Evolutionary conservation across 2,797 vertebrate genomes (phyloP).

Genomic region (Anguilla pacifica): DNA sequence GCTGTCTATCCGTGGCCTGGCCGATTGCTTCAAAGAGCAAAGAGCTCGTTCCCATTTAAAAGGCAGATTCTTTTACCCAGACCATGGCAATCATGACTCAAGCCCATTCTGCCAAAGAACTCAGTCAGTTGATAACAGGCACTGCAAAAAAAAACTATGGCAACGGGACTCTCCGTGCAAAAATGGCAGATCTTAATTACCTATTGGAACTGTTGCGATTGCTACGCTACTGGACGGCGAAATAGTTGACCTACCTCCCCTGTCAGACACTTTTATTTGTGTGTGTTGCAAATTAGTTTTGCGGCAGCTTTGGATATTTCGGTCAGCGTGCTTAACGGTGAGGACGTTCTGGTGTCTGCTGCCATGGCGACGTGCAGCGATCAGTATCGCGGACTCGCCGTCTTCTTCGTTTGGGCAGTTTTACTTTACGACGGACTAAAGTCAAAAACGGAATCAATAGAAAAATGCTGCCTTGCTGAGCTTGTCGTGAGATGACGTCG

Average conservation of each 20-base stretch:
- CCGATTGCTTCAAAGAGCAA: background rate
- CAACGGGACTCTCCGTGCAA: background rate
- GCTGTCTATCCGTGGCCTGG: background rate
- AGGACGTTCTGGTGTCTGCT: background rate
- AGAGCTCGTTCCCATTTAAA: background rate
- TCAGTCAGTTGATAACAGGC: background rate
- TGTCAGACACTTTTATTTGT: conserved; percentile 9
- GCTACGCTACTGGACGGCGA: background rate
- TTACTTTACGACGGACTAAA: conserved; percentile 6
- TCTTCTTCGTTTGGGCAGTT: conserved; percentile 7
- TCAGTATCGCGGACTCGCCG: background rate
- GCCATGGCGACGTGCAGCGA: background rate
- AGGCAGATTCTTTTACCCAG: background rate
- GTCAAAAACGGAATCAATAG: background rate
- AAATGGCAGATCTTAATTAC: background rate
- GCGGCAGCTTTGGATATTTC: conserved; percentile 14
- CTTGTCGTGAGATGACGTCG: conserved; percentile 24
- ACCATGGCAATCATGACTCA: conserved; percentile 16
- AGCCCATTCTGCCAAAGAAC: background rate
- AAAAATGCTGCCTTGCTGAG: conserved; percentile 35
- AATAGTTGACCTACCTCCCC: conserved; percentile 14
- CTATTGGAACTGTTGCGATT: conserved; percentile 4
- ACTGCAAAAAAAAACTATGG: conserved; percentile 18
- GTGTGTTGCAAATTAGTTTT: conserved; percentile 19
- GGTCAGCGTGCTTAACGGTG: background rate